A percentile compares a stretch with the other conserved stretches of the same genome.
These are phyloP conservation scores for Oreamnos americanus DNA, from an alignment of 2,113 vertebrate species.

Conservation along the genomic window DNA sequence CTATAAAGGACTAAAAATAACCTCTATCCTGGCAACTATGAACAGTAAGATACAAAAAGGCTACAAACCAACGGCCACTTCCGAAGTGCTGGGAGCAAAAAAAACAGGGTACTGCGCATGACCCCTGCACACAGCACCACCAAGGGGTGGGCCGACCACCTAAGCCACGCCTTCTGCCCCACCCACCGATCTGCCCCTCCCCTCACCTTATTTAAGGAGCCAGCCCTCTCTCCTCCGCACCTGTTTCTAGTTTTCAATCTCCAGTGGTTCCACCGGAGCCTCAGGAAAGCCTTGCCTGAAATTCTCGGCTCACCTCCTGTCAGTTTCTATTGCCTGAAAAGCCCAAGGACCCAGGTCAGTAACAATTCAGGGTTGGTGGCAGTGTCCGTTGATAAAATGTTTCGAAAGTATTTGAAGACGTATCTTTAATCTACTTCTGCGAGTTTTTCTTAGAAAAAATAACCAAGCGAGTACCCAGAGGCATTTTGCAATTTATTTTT, in stretches of 20 bases:
- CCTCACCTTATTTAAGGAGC: background rate
- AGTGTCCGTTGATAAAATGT: background rate
- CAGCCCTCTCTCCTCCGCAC: background rate
- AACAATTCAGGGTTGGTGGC: background rate
- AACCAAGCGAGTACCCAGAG: background rate
- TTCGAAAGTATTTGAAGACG: background rate
- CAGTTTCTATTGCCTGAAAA: background rate
- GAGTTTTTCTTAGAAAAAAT: background rate
- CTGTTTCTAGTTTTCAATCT: no score
- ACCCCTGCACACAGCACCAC: background rate
- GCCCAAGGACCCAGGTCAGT: background rate
- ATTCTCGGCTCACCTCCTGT: no score
- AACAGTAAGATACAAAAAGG: background rate
- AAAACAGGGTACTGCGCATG: background rate
- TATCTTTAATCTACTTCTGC: background rate
- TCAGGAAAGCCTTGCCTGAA: background rate
- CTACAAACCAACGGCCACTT: background rate
- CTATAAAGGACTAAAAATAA: background rate
- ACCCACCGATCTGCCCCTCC: background rate
- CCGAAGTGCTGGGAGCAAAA: background rate
- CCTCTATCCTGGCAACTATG: background rate
- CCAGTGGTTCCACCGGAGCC: fast-evolving
- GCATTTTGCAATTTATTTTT: background rate
- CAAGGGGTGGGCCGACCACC: background rate
- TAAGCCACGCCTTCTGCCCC: background rate